A percentile compares a stretch with the other conserved stretches of the same genome.
These are phyloP conservation scores for Drosophila phalerata DNA, from an alignment of 2,888 invertebrate species.

Conservation along the genomic window DNA sequence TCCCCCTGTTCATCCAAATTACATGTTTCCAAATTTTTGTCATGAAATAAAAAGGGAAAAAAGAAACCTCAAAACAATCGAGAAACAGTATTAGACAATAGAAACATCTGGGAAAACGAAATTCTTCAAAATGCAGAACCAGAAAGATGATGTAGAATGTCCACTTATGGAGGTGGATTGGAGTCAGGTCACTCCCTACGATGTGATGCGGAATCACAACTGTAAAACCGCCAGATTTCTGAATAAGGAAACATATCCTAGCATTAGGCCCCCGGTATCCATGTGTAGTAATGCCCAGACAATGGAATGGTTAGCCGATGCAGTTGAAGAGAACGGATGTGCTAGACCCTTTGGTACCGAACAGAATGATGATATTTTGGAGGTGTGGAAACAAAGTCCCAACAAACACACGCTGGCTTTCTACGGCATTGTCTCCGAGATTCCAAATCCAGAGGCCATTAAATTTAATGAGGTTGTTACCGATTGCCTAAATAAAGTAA, in stretches of 20 bases:
- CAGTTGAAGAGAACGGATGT: conserved; percentile 51
- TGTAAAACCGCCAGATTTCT: conserved; percentile 48
- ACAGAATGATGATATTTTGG: conserved; percentile 35
- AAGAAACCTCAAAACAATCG: not conserved
- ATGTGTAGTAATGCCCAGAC: conserved; percentile 35
- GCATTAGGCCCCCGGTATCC: conserved; percentile 57
- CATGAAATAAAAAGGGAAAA: conserved; percentile 1
- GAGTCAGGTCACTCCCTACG: conserved; percentile 23
- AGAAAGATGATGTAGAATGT: not conserved
- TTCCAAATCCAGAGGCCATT: conserved; percentile 24
- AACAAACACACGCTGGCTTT: conserved; percentile 50
- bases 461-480: conserved; percentile 41
- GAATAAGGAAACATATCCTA: conserved; percentile 50
- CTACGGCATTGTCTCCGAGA: conserved; percentile 44
- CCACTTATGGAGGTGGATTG: conserved; percentile 2
- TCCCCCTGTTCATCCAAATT: not conserved
- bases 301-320: conserved; percentile 41
- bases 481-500: conserved; percentile 41
- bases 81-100: conserved; percentile 1
- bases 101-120: not conserved
- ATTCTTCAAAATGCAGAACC: conserved; percentile 4
- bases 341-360: conserved; percentile 1
- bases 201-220: conserved; percentile 57
- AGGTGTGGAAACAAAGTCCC: conserved; percentile 53
- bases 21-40: conserved; percentile 30